Base-by-base conservation (phyloP, 2,888 invertebrate genomes). In the Petrolisthes cinctipes region DNA sequence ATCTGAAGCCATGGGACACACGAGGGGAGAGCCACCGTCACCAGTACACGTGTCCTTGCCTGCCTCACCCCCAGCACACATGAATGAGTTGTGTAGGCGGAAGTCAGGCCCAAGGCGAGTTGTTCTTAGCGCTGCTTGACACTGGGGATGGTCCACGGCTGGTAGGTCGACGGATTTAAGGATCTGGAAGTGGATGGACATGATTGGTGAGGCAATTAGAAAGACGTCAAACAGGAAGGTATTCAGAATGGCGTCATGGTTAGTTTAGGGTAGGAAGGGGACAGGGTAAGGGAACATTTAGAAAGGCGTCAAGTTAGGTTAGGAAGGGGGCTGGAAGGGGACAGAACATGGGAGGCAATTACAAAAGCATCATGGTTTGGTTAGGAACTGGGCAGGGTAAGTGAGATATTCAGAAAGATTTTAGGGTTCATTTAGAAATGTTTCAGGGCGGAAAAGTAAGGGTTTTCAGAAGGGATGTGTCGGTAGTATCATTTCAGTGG, bases 41-140 rank as follows among this genome's bases (percentile, higher is more conserved):
- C 88, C 95, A 92, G 94, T 95, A 93, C 97, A 96, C 0, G 96
- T 95, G 91, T 96, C 96, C 89, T 94, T 94, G 11, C 95, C 95
- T 0, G 93, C 91, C 91, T 95, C 95, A 0, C 96, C 96, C 0
- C 96, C 96, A 0, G 97, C 97, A 92, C 97, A 97, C 89, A 96
- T 94, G 92, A 96, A 96, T 6, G 95, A 95, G 0, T 93, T 92
- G 91, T 96, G 94, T 5, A 97, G 93, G 80, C 93, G 92, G 92
- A 96, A 97, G 92, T 94, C 93, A 2, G 93, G 93, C 0, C 96
- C 96, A 0, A 97, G 93, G 0, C 96, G 94, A 0, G 96, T 93
- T 9, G 37, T 20, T 0, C 95, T 94, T 0, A 97, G 93, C 82
- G 94, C 93, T 0, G 91, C 89, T 92, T 95, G 94, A 92, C 97